Evolutionary conservation across 2,797 vertebrate genomes (phyloP).

Genomic region (Hemitrygon akajei): DNA sequence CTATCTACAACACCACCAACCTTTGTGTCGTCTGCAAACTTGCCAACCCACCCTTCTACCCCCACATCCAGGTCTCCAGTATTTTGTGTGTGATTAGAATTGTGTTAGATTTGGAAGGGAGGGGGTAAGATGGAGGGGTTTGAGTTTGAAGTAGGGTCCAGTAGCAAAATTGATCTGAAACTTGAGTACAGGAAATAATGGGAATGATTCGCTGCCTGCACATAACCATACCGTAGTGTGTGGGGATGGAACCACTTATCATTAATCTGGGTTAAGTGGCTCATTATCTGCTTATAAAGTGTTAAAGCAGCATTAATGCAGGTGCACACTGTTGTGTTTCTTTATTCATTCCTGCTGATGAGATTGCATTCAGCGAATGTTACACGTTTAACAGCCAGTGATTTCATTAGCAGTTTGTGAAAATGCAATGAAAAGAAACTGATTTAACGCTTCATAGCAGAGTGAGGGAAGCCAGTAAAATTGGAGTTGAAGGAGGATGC

Average conservation of each 20-base stretch:
- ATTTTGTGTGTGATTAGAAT: neutral
- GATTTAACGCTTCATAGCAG: neutral
- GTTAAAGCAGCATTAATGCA: neutral
- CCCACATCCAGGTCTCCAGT: no score
- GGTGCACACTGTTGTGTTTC: neutral
- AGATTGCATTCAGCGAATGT: neutral
- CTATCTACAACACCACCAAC: no score
- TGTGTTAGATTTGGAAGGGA: no score
- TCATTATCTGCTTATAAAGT: neutral
- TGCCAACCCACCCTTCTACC: no score
- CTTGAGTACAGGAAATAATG: neutral
- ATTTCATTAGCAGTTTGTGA: no score
- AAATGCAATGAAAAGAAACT: neutral
- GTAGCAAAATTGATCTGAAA: neutral
- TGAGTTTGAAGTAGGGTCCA: neutral
- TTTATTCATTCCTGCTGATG: neutral
- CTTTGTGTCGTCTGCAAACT: no score
- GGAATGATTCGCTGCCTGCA: neutral
- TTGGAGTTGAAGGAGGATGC: neutral
- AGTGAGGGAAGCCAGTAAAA: neutral
- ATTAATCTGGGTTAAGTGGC: slow-evolving; percentile 10
- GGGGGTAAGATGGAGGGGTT: neutral
- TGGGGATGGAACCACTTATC: neutral
- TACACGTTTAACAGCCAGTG: neutral
- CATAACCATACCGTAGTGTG: neutral